Evolutionary conservation across 2,888 invertebrate species (phyloP).

Genomic region (Coenonympha glycerion): DNA sequence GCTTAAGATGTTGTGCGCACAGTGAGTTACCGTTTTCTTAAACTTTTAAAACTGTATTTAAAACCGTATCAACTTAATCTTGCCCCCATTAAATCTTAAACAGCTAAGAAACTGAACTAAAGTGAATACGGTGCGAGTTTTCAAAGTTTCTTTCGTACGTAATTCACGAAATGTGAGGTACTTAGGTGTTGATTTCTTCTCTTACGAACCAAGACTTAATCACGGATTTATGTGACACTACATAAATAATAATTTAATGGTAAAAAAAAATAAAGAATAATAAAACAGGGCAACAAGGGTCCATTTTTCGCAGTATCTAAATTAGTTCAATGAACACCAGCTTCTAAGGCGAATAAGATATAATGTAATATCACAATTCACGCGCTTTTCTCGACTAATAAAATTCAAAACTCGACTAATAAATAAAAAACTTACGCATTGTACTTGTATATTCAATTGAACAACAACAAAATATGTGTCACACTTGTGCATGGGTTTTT

Average conservation of each 20-base stretch:
- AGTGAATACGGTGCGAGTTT: conserved; percentile 11
- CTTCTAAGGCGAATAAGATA: no score
- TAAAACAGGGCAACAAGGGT: no score
- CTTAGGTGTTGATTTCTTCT: background rate
- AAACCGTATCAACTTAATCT: conserved; percentile 5
- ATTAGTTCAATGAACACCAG: background rate
- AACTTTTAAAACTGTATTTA: background rate
- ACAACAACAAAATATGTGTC: no score
- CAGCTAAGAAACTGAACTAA: conserved; percentile 8
- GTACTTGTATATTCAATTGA: no score
- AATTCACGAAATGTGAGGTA: conserved; percentile 8
- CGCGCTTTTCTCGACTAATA: no score
- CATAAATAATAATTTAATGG: background rate
- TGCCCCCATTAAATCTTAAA: conserved; percentile 11
- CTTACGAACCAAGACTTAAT: background rate
- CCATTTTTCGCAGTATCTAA: no score
- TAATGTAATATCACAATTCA: no score
- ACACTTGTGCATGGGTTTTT: no score
- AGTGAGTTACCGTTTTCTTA: background rate
- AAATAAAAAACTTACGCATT: no score
- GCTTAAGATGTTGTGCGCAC: no score
- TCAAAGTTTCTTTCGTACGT: conserved; percentile 8
- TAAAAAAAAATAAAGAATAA: background rate
- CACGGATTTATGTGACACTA: background rate
- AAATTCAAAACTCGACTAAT: no score